Base-by-base conservation (phyloP, 92 coral and sea anemone species). In the Parazoanthus atlanticus region DNA sequence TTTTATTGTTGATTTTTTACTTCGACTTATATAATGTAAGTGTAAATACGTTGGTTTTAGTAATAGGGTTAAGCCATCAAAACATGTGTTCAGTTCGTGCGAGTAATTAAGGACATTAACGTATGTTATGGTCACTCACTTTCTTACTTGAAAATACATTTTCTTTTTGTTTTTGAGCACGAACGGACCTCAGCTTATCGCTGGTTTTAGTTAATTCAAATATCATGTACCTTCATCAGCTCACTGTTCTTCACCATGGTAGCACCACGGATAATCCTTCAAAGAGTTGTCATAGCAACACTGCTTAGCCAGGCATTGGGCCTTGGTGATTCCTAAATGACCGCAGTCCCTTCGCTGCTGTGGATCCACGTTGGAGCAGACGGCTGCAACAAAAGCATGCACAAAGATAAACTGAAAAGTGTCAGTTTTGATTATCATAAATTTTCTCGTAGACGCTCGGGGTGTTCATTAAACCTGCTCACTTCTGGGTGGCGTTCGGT, bases 281-380 rank as follows among this genome's bases (percentile, higher is more conserved):
- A 82, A 8, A 33, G 47, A 65, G 86, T 82, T 65, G 86, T 82
- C 86, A 38, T 66, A 82, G 10, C 86, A 82, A 82, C 86, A 82
- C 32, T 21, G 7, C 36, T 25, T 82, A 9, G 4, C 52, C 23
- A 17, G 56, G 36, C 86, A 82, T 13, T 65, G 49, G 3, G 34
- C 34, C 31, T 12, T 65, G 34, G 46, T 65, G 43, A 82, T 82
- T 33, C 86, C 86, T 8, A 65, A 6, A 15, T 64, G 12, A 7
- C 86, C 86, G 34, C 86, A 82, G 61, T 82, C 86, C 75, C 25
- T 67, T 26, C 86, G 30, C 33, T 82, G 17, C 19, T 33, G 29
- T 11, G 76, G 52, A 15, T 30, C 21, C 31, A 82, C n/a, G 12
- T n/a, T 43, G 7, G 73, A 61, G 34, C 86, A 82, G 1, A 23